Evolutionary conservation across 2,113 vertebrate genomes (phyloP).

Genomic region (Podarcis raffonei): DNA sequence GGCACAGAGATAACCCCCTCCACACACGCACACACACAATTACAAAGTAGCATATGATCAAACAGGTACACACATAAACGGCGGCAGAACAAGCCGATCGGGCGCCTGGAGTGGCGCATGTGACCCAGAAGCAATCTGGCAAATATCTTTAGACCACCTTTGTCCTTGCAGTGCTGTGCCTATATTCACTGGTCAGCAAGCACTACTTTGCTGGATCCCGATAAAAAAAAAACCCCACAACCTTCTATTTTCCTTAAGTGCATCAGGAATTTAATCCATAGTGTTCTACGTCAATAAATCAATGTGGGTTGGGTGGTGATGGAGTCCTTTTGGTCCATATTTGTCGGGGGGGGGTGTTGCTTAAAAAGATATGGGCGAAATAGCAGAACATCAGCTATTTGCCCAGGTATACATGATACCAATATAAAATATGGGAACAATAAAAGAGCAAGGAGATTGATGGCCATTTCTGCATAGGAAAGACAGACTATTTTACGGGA

Average conservation of each 20-base stretch:
- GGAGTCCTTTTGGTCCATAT: background rate
- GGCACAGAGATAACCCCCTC: background rate
- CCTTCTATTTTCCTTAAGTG: background rate
- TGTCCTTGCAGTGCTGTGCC: background rate
- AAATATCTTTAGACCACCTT: no score
- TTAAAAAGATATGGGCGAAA: conserved; percentile 52
- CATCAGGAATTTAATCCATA: background rate
- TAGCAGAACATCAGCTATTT: conserved; percentile 46
- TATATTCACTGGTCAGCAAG: background rate
- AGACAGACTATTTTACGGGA: conserved; percentile 48
- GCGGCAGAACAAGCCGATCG: no score
- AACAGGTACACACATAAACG: background rate
- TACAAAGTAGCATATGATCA: background rate
- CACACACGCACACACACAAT: background rate
- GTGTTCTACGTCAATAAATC: background rate
- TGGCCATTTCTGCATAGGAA: conserved; percentile 19
- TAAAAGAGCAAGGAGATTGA: conserved; percentile 52
- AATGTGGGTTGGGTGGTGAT: background rate
- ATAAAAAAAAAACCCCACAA: background rate
- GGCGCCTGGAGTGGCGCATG: no score
- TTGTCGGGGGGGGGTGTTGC: conserved; percentile 33
- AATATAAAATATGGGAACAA: conserved; percentile 53
- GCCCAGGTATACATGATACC: conserved; percentile 30
- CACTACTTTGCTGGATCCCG: background rate
- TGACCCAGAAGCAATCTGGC: no score